Conservation (phyloP, 2,888 invertebrate genomes). For the Nephrotoma guestfalica region DNA sequence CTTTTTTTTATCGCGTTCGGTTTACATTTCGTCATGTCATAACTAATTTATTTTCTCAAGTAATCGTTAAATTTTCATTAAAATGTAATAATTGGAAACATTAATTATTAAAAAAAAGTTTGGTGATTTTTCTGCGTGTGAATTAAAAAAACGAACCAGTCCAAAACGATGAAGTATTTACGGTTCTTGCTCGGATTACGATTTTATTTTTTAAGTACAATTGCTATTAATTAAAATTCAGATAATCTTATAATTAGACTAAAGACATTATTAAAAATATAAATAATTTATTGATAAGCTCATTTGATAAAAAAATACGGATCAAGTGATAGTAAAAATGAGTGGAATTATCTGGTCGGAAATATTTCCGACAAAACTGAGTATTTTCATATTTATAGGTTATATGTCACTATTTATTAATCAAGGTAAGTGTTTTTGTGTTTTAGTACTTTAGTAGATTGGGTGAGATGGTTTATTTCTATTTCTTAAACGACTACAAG, state of each 20-base stretch:
- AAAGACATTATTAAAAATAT: background rate
- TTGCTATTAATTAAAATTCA: background rate
- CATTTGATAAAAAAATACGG: background rate
- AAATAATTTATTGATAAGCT: background rate
- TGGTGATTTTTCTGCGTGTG: too few species aligned
- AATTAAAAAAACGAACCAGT: too few species aligned
- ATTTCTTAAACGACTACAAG: too few species aligned
- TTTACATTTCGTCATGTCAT: too few species aligned
- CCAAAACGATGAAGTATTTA: too few species aligned
- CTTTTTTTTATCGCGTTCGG: too few species aligned
- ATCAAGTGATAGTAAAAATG: conserved; percentile 16
- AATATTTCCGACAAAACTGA: conserved; percentile 72
- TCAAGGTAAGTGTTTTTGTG: conserved; percentile 52
- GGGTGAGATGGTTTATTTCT: too few species aligned
- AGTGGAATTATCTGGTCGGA: conserved; percentile 39
- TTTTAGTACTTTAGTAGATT: background rate
- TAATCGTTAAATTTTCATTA: too few species aligned
- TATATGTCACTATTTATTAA: conserved; percentile 84
- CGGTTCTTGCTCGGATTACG: background rate
- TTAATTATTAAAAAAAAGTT: too few species aligned
- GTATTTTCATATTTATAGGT: conserved; percentile 62
- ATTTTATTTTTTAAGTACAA: background rate
- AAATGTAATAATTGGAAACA: too few species aligned
- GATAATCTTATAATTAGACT: background rate
- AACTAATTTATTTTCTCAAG: too few species aligned